Percentiles rank a stretch among this genome's conserved stretches.
phyloP scores from a whole-genome alignment of 2,888 invertebrate genomes.

The Abrostola triplasia region DNA sequence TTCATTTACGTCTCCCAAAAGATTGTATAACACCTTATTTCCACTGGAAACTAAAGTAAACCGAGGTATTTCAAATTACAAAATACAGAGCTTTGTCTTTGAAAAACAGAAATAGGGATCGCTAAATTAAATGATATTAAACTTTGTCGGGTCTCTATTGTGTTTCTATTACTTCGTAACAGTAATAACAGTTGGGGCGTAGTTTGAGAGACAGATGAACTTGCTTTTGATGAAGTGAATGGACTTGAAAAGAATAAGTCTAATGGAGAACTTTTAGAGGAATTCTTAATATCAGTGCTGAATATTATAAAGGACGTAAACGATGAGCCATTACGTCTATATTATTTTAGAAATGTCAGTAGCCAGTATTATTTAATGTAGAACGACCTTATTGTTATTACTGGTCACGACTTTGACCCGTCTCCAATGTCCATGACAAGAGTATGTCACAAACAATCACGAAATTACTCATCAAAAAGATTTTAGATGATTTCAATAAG shows the following conservation, averaged over 20 bases:
- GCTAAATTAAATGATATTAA: constrained; percentile 55
- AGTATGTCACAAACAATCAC: too few relatives aligned
- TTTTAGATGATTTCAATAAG: too few relatives aligned
- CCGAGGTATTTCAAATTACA: constrained; percentile 16
- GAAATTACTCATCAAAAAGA: too few relatives aligned
- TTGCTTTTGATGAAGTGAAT: constrained; percentile 30
- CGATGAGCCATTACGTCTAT: too few relatives aligned
- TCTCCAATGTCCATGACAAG: too few relatives aligned
- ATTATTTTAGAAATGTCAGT: too few relatives aligned
- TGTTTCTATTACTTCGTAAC: constrained; percentile 29
- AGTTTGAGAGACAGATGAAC: constrained; percentile 31
- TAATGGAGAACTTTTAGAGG: constrained; percentile 8
- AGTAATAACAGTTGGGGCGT: constrained; percentile 30
- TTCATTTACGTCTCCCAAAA: constrained; percentile 24
- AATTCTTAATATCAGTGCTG: constrained; percentile 4
- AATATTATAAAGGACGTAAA: too few relatives aligned
- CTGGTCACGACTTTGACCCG: too few relatives aligned
- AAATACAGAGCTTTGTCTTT: constrained; percentile 3
- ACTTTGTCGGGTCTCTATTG: constrained; percentile 34
- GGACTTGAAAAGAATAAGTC: constrained; percentile 9
- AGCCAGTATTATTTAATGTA: too few relatives aligned
- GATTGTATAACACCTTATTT: constrained; percentile 8
- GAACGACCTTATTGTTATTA: too few relatives aligned
- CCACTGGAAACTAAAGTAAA: constrained; percentile 1
- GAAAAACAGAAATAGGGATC: constrained; percentile 20